Evolutionary conservation across 2,888 invertebrate species (phyloP).

Genomic region (Cryptops parisi): DNA sequence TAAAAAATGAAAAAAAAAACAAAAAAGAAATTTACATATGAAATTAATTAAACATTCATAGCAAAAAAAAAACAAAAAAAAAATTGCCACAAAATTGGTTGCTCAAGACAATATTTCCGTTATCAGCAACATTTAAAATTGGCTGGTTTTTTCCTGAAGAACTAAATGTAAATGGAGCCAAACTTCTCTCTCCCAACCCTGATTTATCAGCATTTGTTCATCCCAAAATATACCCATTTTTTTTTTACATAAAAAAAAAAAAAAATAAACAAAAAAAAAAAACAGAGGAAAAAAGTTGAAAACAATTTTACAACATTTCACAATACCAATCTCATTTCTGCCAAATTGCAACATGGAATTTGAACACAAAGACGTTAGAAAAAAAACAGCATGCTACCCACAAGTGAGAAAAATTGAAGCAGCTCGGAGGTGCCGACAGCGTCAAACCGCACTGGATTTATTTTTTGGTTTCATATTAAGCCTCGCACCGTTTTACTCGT

Average conservation of each 20-base stretch:
- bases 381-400: conserved; percentile 4
- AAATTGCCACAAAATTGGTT: background rate
- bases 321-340: background rate
- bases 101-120: background rate
- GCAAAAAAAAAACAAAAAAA: background rate
- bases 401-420: background rate
- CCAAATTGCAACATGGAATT: background rate
- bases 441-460: no score
- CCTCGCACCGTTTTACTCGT: no score
- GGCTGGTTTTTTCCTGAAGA: background rate
- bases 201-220: background rate
- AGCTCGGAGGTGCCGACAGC: no score
- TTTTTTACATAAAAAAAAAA: background rate
- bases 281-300: no score
- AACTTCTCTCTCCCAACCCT: background rate
- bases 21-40: background rate
- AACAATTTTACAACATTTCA: background rate
- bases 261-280: background rate
- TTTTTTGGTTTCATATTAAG: no score
- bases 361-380: background rate
- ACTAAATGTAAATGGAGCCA: background rate
- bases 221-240: background rate
- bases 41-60: background rate
- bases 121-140: background rate
- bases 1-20: background rate